phyloP scores from a whole-genome alignment of 1,140 invertebrate genomes.

The Lepidostoma basale region DNA sequence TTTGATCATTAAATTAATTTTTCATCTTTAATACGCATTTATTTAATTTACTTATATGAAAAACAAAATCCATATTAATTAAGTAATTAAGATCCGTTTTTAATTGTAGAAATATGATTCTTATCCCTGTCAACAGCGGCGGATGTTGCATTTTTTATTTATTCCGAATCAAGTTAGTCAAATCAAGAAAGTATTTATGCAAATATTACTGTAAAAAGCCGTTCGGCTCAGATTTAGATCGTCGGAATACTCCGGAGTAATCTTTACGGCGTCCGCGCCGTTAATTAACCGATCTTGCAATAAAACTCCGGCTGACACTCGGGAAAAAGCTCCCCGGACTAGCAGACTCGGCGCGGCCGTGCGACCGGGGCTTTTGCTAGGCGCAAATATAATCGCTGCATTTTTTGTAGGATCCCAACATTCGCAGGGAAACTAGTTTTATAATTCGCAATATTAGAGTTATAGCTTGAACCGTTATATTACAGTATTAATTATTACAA shows the following conservation, averaged over 20 bases:
- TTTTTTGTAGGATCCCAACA: neutral
- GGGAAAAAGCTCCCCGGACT: constrained; percentile 6
- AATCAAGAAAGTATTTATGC: neutral
- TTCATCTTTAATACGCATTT: too few species aligned
- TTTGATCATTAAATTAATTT: too few species aligned
- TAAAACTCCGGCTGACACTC: neutral
- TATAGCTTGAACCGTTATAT: too few species aligned
- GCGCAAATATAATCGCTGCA: neutral
- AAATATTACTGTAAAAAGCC: neutral
- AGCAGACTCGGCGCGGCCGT: constrained; percentile 2
- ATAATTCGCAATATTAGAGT: too few species aligned
- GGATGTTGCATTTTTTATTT: neutral
- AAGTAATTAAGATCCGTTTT: too few species aligned
- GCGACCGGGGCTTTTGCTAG: neutral
- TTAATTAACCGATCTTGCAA: neutral
- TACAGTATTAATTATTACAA: too few species aligned
- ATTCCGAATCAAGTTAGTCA: too few species aligned
- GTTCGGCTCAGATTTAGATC: too few species aligned
- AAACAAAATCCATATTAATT: too few species aligned
- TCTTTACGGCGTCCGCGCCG: neutral
- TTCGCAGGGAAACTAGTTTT: constrained; percentile 13
- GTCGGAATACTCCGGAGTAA: neutral
- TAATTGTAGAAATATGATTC: too few species aligned
- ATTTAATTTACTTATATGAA: too few species aligned
- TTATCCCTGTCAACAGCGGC: too few species aligned